Evolutionary conservation across 2,797 vertebrate genomes (phyloP).

Genomic region (Serranus cabrilla): DNA sequence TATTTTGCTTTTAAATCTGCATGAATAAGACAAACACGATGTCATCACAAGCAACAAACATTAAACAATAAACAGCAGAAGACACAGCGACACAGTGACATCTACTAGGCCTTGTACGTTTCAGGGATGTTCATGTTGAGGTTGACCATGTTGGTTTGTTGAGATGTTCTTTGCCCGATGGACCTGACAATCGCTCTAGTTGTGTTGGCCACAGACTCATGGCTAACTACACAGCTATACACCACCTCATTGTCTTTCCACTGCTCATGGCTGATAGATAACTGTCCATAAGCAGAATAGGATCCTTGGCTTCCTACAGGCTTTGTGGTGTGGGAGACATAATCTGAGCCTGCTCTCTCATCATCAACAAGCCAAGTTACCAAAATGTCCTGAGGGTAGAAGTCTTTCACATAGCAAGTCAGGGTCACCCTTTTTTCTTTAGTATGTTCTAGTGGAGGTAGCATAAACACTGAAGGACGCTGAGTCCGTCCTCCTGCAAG

Average conservation of each 20-base stretch:
- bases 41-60: slow-evolving; percentile 74
- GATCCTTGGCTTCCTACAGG: slow-evolving; percentile 45
- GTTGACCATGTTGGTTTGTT: slow-evolving; percentile 78
- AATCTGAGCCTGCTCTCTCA: neutral
- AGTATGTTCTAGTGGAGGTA: slow-evolving; percentile 71
- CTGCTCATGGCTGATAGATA: neutral
- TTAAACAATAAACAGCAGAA: slow-evolving; percentile 64
- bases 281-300: slow-evolving; percentile 82
- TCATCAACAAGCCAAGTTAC: slow-evolving; percentile 85
- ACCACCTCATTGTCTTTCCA: slow-evolving; percentile 42
- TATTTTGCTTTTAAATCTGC: slow-evolving; percentile 81
- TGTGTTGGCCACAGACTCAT: slow-evolving; percentile 72
- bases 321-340: slow-evolving; percentile 57
- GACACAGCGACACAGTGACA: slow-evolving; percentile 60
- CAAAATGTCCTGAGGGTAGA: slow-evolving; percentile 78
- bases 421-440: slow-evolving; percentile 61
- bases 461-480: slow-evolving; percentile 78
- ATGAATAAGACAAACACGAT: slow-evolving; percentile 75
- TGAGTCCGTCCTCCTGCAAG: slow-evolving; percentile 53
- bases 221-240: slow-evolving; percentile 83
- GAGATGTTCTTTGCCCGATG: slow-evolving; percentile 47
- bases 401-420: slow-evolving; percentile 83
- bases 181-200: slow-evolving; percentile 66
- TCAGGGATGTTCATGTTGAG: slow-evolving; percentile 73
- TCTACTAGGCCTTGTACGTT: slow-evolving; percentile 73